Percentiles rank a stretch among this genome's conserved stretches.
Evolutionary conservation across 2,113 vertebrate genomes (phyloP).

Genomic region (Pithys albifrons): DNA sequence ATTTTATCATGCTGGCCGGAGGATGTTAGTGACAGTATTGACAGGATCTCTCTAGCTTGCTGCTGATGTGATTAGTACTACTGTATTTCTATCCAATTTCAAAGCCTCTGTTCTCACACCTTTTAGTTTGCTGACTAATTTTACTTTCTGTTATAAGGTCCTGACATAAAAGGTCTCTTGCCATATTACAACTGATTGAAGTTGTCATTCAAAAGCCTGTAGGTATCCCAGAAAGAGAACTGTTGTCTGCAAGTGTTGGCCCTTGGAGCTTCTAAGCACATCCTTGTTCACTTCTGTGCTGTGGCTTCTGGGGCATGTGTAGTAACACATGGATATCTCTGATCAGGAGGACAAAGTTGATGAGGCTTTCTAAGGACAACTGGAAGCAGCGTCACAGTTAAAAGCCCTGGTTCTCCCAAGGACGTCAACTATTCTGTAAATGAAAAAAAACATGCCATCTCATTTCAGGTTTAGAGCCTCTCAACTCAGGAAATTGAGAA

Average conservation of each 20-base stretch:
- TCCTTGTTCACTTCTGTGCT: background rate
- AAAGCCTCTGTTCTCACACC: background rate
- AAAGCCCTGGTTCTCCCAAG: background rate
- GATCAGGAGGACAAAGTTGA: background rate
- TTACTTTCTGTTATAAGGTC: background rate
- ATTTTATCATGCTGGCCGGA: background rate
- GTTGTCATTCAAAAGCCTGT: background rate
- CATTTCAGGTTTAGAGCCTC: no score
- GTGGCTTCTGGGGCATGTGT: background rate
- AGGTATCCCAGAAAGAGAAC: background rate
- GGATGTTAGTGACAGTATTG: background rate
- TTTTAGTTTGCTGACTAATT: background rate
- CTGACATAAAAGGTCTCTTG: background rate
- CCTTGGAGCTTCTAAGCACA: background rate
- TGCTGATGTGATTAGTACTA: background rate
- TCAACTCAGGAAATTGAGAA: no score
- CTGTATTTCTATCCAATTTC: background rate
- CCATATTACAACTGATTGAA: background rate
- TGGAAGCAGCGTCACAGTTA: background rate
- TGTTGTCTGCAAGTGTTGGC: background rate
- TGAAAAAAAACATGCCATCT: no score
- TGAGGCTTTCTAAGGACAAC: background rate
- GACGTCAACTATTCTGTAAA: no score
- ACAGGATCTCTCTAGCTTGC: background rate
- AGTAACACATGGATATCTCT: background rate